phyloP scores from a whole-genome alignment of 2,113 vertebrate genomes.

The Zingel zingel region DNA sequence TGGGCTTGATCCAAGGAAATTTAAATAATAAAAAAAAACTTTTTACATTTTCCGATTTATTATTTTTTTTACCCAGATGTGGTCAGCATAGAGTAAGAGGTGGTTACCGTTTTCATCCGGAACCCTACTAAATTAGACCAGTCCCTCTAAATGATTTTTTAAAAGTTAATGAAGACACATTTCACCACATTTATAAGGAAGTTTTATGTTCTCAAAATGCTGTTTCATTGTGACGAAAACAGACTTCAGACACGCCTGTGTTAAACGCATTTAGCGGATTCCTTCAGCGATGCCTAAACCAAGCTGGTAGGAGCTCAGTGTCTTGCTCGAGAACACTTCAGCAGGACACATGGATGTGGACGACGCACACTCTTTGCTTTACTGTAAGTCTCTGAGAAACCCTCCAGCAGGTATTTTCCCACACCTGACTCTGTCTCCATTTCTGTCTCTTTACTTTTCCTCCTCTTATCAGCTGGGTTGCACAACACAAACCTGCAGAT shows the following conservation, averaged over 20 bases:
- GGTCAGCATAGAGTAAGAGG: not conserved
- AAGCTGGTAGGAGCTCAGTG: not conserved
- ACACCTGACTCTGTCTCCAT: not conserved
- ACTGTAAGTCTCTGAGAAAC: slow-evolving; percentile 22
- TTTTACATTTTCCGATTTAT: not conserved
- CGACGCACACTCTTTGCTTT: not conserved
- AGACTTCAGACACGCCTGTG: not conserved
- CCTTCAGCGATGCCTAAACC: not conserved
- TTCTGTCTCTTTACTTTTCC: slow-evolving; percentile 53
- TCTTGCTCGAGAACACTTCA: not conserved
- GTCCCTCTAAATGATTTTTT: not conserved
- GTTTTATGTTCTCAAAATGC: slow-evolving; percentile 5
- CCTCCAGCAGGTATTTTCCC: slow-evolving; percentile 53
- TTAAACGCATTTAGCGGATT: not conserved
- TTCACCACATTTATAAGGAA: slow-evolving; percentile 23
- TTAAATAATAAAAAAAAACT: no score
- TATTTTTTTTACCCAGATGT: not conserved
- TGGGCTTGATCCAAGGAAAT: no score
- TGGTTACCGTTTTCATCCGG: not conserved
- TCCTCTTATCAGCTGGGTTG: slow-evolving; percentile 62
- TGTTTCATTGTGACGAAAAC: slow-evolving; percentile 34
- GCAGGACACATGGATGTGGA: slow-evolving; percentile 1
- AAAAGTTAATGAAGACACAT: not conserved
- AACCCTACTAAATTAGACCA: not conserved
- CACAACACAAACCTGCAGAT: slow-evolving; percentile 14